phyloP scores from a whole-genome alignment of 2,888 invertebrate genomes.

The Tenthredo amoena region DNA sequence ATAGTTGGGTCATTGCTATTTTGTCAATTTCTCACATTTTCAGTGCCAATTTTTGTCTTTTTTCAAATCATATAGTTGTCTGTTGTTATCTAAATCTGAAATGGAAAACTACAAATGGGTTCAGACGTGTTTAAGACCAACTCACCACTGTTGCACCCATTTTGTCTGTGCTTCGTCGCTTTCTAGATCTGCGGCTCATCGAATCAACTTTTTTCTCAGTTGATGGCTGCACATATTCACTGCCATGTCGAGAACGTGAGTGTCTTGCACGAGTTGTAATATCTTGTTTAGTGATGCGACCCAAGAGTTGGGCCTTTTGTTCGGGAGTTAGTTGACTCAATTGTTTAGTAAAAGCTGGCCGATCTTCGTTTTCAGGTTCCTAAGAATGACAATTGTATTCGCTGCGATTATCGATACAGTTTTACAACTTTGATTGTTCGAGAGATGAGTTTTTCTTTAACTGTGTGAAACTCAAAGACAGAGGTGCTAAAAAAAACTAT shows the following conservation, averaged over 20 bases:
- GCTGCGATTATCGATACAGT: neutral
- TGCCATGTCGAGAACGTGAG: slow-evolving; percentile 70
- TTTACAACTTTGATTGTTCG: neutral
- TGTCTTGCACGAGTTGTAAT: slow-evolving; percentile 66
- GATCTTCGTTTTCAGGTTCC: slow-evolving; percentile 74
- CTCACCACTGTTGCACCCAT: slow-evolving; percentile 83
- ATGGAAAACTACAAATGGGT: neutral
- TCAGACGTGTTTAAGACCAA: slow-evolving; percentile 58
- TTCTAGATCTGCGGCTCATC: slow-evolving; percentile 79
- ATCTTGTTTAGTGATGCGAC: slow-evolving; percentile 72
- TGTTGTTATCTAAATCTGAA: neutral
- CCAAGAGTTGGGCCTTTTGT: slow-evolving; percentile 72
- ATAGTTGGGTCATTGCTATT: neutral
- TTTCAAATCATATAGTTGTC: neutral
- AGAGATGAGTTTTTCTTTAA: neutral
- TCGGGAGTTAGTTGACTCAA: slow-evolving; percentile 71
- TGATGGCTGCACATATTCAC: slow-evolving; percentile 72
- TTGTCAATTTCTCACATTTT: neutral
- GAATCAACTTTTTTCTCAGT: slow-evolving; percentile 76
- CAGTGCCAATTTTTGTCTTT: neutral
- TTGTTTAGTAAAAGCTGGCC: slow-evolving; percentile 70
- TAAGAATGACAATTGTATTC: slow-evolving; percentile 55
- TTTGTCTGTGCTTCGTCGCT: slow-evolving; percentile 83
- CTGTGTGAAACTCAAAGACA: neutral
- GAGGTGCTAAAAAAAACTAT: slow-evolving; percentile 24